Evolutionary conservation across 2,113 vertebrate genomes (phyloP).

Genomic region (Daubentonia madagascariensis): DNA sequence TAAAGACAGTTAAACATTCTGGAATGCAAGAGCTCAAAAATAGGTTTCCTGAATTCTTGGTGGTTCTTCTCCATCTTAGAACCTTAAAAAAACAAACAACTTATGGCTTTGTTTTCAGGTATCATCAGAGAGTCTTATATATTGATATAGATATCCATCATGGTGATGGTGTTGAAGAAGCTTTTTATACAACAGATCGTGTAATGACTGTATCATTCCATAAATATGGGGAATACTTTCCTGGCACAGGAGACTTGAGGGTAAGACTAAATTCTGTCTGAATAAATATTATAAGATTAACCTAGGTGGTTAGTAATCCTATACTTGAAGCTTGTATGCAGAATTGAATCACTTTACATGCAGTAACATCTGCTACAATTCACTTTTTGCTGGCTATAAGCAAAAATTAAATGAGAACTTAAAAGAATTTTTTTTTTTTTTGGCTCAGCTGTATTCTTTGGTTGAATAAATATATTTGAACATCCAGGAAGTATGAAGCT

Average conservation of each 20-base stretch:
- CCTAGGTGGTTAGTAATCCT: neutral
- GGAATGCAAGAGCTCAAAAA: neutral
- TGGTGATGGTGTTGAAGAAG: slow-evolving; percentile 91
- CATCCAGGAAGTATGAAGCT: neutral
- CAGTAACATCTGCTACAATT: neutral
- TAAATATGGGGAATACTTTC: slow-evolving; percentile 91
- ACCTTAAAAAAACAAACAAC: neutral
- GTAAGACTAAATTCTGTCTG: slow-evolving; percentile 77
- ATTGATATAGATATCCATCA: slow-evolving; percentile 92
- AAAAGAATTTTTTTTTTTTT: neutral
- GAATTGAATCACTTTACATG: neutral
- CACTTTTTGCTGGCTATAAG: neutral
- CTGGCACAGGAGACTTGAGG: slow-evolving; percentile 89
- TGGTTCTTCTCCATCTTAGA: neutral
- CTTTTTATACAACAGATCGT: slow-evolving; percentile 90
- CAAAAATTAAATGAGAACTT: neutral
- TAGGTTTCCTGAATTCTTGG: neutral
- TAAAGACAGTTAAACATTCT: neutral
- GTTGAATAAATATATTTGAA: neutral
- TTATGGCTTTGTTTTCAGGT: slow-evolving; percentile 77
- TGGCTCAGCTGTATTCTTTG: neutral
- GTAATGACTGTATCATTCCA: slow-evolving; percentile 93
- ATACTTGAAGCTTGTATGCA: neutral
- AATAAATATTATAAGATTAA: slow-evolving; percentile 22
- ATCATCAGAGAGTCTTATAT: slow-evolving; percentile 91